These are phyloP conservation scores for Drosophila melanica DNA, from an alignment of 1,140 invertebrate genomes.

Conservation along the genomic window DNA sequence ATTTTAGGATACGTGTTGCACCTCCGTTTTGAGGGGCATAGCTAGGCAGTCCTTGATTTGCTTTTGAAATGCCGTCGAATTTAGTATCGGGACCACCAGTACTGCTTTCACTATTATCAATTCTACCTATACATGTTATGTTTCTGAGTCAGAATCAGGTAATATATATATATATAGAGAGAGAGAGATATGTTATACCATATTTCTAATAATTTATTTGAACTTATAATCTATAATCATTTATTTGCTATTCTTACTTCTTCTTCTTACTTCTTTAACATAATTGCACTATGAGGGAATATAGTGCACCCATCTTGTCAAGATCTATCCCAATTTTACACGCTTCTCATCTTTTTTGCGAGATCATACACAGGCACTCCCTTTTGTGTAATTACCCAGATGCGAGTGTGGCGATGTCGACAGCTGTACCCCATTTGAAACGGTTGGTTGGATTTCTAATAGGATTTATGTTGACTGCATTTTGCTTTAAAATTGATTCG, in stretches of 20 bases:
- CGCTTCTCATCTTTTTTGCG: slow-evolving; percentile 32
- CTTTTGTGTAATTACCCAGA: neutral
- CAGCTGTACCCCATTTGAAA: slow-evolving; percentile 64
- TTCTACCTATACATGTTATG: neutral
- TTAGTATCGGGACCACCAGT: slow-evolving; percentile 57
- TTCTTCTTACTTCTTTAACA: too few species aligned
- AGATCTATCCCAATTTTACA: slow-evolving; percentile 38
- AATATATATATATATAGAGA: too few species aligned
- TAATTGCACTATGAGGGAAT: too few species aligned
- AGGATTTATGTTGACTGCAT: slow-evolving; percentile 49
- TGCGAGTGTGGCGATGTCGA: neutral
- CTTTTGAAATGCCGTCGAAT: slow-evolving; percentile 72
- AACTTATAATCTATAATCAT: too few species aligned
- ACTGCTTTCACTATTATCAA: slow-evolving; percentile 1
- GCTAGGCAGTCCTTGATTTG: slow-evolving; percentile 49
- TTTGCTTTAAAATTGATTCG: slow-evolving; percentile 64
- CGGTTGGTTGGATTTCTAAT: slow-evolving; percentile 75
- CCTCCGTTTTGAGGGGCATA: slow-evolving; percentile 48
- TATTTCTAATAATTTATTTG: too few species aligned
- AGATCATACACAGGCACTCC: slow-evolving; percentile 15
- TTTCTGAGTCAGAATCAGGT: too few species aligned
- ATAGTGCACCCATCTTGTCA: too few species aligned
- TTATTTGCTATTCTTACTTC: too few species aligned
- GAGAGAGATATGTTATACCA: too few species aligned
- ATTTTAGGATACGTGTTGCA: slow-evolving; percentile 51